Evolutionary conservation across 2,113 vertebrate species (phyloP), one percentile per base, ranked within the genome.

Genomic region (Cheirogaleus medius): DNA sequence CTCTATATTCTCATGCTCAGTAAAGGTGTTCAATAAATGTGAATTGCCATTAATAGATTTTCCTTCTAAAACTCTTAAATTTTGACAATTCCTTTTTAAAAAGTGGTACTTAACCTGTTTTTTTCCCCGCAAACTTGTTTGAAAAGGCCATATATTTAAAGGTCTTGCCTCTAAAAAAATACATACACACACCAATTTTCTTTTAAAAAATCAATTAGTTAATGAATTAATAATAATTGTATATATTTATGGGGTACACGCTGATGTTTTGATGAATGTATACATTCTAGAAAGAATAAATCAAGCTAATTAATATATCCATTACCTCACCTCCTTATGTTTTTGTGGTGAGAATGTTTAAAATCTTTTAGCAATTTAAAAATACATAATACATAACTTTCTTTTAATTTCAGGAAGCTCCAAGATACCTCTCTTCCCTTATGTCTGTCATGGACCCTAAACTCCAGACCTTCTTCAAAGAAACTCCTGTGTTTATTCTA

Each of bases 361-460:
- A 44, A 74, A 32, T 76, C 73, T 44, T 47, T 76, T 76, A 47
- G 15, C 29, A 47, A 47, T 32, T 76, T 47, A 47, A 42, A 76
- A 76, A 76, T 76, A 32, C 47, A 32, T 44, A 47, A 76, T 76
- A 76, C 1, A 44, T 54, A 56, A 18, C 81, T 54, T 68, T 56
- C 49, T 93, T 87, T 85, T 74, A 90, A 77, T 94, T 87, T 91
- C 58, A 88, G 32, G 54, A 90, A 47, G 32, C 17, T 95, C 5
- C 64, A 34, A 78, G 71, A 64, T 21, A n/a, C 23, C 7, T 63
- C 60, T 7, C 32, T 23, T 52, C 10, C 49, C 32, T 32, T 76
- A 47, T 34, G 20, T 42, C 60, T 87, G 5, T 82, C 21, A 37
- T 60, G 49, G 66, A 44, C 9, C 56, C 14, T 58, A 56, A 64